phyloP scores from a whole-genome alignment of 2,113 vertebrate genomes.

The Columbina picui region DNA sequence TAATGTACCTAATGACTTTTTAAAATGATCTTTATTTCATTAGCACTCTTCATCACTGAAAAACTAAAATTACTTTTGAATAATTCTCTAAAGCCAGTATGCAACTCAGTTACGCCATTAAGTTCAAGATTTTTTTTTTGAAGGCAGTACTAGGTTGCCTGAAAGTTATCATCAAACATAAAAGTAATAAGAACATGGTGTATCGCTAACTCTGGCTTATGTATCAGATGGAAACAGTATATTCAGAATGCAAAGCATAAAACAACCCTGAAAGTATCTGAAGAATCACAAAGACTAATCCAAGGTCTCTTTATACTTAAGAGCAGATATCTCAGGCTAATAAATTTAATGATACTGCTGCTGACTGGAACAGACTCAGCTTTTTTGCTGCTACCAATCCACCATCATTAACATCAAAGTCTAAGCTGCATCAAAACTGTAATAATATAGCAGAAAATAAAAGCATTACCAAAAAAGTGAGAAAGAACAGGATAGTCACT shows the following conservation, averaged over 20 bases:
- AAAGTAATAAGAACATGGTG: neutral
- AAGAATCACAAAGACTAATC: conserved; percentile 20
- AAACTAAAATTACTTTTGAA: neutral
- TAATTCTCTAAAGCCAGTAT: neutral
- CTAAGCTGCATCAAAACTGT: conserved; percentile 56
- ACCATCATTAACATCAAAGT: conserved; percentile 60
- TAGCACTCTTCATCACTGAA: neutral
- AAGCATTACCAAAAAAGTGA: conserved; percentile 27
- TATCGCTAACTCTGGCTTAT: neutral
- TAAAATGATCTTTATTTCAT: neutral
- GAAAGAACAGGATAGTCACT: conserved; percentile 20
- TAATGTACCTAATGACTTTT: neutral
- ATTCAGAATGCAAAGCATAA: neutral
- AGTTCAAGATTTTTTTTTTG: neutral
- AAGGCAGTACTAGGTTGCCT: neutral
- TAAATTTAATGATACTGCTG: conserved; percentile 64
- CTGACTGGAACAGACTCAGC: conserved; percentile 56
- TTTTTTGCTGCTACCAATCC: conserved; percentile 50
- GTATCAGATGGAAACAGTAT: neutral
- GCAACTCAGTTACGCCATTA: neutral
- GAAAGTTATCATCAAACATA: neutral
- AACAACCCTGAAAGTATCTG: neutral
- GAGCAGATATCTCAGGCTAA: conserved; percentile 48
- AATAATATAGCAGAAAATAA: conserved; percentile 55
- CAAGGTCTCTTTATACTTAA: conserved; percentile 29